Conservation (phyloP, 2,888 invertebrate species). For the Heliconius aoede region DNA sequence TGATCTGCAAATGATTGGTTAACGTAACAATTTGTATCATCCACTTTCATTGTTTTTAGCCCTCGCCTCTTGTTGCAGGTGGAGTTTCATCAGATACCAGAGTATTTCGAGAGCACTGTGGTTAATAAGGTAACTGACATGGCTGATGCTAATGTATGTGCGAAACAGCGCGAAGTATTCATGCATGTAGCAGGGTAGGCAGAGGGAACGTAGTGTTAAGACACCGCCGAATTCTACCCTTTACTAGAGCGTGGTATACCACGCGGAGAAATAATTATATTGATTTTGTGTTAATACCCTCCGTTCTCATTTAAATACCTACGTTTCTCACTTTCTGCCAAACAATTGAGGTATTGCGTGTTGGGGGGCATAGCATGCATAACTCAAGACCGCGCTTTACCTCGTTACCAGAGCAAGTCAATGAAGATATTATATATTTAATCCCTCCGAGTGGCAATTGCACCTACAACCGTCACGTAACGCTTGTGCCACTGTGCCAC, state of each 20-base stretch:
- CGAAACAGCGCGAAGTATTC: neutral
- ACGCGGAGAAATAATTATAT: too few relatives aligned
- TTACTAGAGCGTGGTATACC: too few relatives aligned
- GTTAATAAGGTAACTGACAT: neutral
- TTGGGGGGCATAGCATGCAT: neutral
- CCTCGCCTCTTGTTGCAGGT: conserved; percentile 18
- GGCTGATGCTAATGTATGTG: too few relatives aligned
- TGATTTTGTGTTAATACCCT: too few relatives aligned
- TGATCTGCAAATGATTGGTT: conserved; percentile 39
- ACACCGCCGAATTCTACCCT: too few relatives aligned
- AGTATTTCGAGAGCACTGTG: neutral
- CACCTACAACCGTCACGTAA: neutral
- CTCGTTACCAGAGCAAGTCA: too few relatives aligned
- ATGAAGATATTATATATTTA: neutral
- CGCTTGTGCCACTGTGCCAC: too few relatives aligned
- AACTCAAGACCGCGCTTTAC: neutral
- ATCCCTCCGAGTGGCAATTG: neutral
- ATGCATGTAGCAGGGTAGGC: neutral
- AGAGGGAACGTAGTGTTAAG: neutral
- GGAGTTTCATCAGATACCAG: conserved; percentile 23
- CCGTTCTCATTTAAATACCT: neutral
- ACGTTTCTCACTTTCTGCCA: neutral
- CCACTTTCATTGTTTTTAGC: conserved; percentile 58
- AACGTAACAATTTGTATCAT: conserved; percentile 44
- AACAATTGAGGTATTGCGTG: neutral